Base-by-base conservation (phyloP, 2,113 vertebrate species). In the Sclerurus mexicanus region DNA sequence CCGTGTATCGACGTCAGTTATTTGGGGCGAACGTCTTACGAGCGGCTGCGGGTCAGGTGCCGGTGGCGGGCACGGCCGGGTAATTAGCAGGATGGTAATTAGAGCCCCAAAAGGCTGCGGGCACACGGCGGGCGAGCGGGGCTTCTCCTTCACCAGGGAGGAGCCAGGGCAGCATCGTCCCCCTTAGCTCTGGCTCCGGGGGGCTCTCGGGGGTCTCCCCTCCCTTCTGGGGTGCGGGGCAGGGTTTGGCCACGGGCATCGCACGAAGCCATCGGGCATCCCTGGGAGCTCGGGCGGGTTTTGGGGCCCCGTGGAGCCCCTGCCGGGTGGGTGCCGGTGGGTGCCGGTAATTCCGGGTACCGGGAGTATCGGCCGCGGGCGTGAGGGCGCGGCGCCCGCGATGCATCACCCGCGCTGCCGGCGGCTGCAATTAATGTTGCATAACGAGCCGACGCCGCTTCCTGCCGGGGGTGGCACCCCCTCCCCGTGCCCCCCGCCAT, bases 381-480 rank as follows among this genome's bases (percentile, higher is more conserved):
- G 84, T 35, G 85, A 85, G 95, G 95, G 94, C 7, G 90, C 21
- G 90, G 90, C 1, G 20, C 6, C 22, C 8, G n/a, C 44, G n/a
- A 42, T 87, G 90, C 87, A 91, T 94, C 95, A 87, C 84, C 93
- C 81, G 60, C 13, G 44, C 68, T 66, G 37, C 86, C 47, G 35
- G 87, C 84, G 76, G 80, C 94, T 92, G 88, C 88, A 94, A 93
- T 95, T 95, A 82, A 78, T 17, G 7, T 96, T 96, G 90, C 95
- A 73, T 93, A 95, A 96, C 10, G 40, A 94, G 37, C 27, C 21
- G 31, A 85, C 40, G 39, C 86, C 4, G 89, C 91, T 96, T 95
- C 94, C 95, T 96, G 96, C 64, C 4, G 68, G 89, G 92, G 94
- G 89, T 39, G 95, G 92, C 86, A 92, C 17, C 59, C 14, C 63